Base-by-base conservation (phyloP, 2,797 vertebrate genomes). In the Phyllotis vaccarum region DNA sequence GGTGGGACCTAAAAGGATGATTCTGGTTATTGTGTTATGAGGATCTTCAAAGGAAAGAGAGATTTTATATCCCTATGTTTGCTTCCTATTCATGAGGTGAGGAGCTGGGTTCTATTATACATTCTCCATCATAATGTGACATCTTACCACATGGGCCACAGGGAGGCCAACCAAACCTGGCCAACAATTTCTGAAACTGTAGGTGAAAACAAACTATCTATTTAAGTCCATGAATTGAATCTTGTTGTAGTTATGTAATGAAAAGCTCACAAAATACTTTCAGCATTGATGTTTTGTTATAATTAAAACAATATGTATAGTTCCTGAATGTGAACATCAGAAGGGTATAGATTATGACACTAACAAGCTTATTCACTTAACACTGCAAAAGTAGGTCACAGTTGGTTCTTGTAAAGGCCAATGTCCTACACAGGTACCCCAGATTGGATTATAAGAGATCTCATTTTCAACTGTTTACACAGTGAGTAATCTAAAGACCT, bases 241-340 rank as follows among this genome's bases (percentile, higher is more conserved):
- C 76, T 78, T 85, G 31, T 78, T 78, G 34, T 9, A 85, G 60
- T 60, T 34, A 58, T 31, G 13, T 58, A 78, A 27, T 58, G 43
- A 21, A 68, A 90, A 49, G 31, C 52, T 60, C 19, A 49, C 10
- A 68, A n/a, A 74, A 46, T 21, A 29, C 8, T 76, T 85, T 46
- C 19, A 58, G n/a, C 85, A 58, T 74, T 90, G 43, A 80, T 37
- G 17, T 14, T 74, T 95, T 91, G 68, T 46, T 72, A 37, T 56
- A 90, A 76, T 79, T 24, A 89, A 40, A 94, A 90, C 43, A 94
- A 86, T 58, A 49, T 34, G 34, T 49, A 88, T 54, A 76, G 19
- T 85, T 85, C n/a, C 81, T 91, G 13, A 62, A 91, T 92, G 91
- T 92, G 70, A 95, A 43, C 9, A 87, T 31, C 10, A 54, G 56